Conservation (phyloP, 2,797 vertebrate species). For the Prionace glauca region DNA sequence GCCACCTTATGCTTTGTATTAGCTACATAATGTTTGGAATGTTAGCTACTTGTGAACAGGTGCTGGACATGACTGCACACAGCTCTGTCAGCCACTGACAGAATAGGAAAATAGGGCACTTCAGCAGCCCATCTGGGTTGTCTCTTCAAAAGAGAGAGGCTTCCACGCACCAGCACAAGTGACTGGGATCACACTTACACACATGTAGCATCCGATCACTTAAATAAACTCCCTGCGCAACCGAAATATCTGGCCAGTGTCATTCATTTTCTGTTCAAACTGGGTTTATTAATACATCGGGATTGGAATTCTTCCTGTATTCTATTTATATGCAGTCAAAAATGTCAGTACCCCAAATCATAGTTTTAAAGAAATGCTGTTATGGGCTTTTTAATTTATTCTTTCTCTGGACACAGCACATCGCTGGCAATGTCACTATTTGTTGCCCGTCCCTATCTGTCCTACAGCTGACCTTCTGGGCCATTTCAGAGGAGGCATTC, state of each 20-base stretch:
- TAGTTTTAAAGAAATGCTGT: background rate
- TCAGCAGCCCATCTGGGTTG: background rate
- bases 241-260: too few species aligned
- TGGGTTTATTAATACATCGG: background rate
- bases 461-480: too few species aligned
- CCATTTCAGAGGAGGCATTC: too few species aligned
- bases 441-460: too few species aligned
- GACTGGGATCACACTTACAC: background rate
- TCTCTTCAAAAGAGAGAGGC: background rate
- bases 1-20: conserved; percentile 10
- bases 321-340: background rate
- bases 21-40: background rate
- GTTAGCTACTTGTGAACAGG: background rate
- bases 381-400: too few species aligned
- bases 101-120: background rate
- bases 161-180: background rate
- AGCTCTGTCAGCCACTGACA: background rate
- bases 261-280: background rate
- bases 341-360: background rate
- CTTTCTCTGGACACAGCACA: too few species aligned
- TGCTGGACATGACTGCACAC: background rate
- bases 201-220: background rate
- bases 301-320: background rate
- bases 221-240: background rate
- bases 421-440: too few species aligned